These are phyloP conservation scores for Diarsia mendica DNA, from an alignment of 2,888 invertebrate genomes.

Conservation along the genomic window DNA sequence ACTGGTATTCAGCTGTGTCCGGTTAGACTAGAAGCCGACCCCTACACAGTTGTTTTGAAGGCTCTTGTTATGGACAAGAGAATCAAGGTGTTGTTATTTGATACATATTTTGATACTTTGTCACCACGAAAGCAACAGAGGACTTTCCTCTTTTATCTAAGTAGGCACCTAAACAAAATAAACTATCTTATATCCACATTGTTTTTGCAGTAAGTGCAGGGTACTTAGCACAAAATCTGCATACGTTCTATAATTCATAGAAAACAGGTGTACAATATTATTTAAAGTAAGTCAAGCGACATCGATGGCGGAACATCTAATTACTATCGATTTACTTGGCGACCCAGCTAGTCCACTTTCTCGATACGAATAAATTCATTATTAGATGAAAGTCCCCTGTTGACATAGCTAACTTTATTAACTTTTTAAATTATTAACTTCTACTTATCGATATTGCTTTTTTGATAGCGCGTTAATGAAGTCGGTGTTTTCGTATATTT, in stretches of 20 bases:
- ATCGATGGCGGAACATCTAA: conserved; percentile 21
- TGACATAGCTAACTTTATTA: conserved; percentile 35
- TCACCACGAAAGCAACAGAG: neutral
- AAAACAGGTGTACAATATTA: neutral
- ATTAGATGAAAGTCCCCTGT: conserved; percentile 25
- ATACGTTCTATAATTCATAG: neutral
- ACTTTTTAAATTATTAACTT: conserved; percentile 50
- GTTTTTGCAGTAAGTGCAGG: neutral
- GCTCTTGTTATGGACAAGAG: no score
- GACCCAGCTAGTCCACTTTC: conserved; percentile 9
- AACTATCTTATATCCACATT: neutral
- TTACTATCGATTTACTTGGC: conserved; percentile 49
- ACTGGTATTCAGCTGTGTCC: no score
- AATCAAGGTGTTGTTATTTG: no score
- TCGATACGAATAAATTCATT: conserved; percentile 25
- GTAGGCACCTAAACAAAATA: neutral
- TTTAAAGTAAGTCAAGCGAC: neutral
- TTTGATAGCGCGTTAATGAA: conserved; percentile 24
- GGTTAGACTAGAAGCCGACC: no score
- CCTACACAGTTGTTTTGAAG: no score
- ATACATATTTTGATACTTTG: neutral
- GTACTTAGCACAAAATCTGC: neutral
- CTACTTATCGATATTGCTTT: conserved; percentile 24
- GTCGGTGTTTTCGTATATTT: conserved; percentile 25
- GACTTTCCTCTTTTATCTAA: no score